Conservation (phyloP, 2,888 invertebrate genomes). For the Synanthedon tipuliformis region DNA sequence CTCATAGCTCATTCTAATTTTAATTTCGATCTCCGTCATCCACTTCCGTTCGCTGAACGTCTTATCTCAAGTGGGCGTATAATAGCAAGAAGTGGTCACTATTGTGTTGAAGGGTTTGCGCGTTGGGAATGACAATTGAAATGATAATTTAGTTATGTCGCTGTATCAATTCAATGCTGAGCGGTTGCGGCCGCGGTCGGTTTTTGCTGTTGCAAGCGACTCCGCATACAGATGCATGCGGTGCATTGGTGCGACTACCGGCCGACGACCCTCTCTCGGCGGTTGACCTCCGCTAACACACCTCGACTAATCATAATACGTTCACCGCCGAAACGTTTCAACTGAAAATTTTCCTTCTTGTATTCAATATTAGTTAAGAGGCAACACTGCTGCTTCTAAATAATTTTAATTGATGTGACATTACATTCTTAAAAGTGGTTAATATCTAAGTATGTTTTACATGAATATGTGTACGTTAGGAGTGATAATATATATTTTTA, state of each 20-base stretch:
- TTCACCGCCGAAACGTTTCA: neutral
- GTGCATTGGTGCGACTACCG: conserved; percentile 20
- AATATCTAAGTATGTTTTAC: no score
- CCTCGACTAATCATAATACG: neutral
- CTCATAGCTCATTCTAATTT: no score
- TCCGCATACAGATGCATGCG: conserved; percentile 40
- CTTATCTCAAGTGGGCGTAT: neutral
- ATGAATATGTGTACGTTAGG: no score
- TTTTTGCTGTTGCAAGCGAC: conserved; percentile 44
- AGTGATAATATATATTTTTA: no score
- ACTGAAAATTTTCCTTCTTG: neutral
- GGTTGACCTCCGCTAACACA: conserved; percentile 37
- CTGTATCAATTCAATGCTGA: conserved; percentile 27
- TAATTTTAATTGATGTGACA: no score
- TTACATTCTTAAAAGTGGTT: no score
- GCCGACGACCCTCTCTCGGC: conserved; percentile 51
- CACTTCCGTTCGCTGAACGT: no score
- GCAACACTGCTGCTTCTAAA: no score
- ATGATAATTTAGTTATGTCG: conserved; percentile 27
- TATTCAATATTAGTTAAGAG: no score
- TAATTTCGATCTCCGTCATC: no score
- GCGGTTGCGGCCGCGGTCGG: conserved; percentile 21
- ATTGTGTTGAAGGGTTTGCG: neutral
- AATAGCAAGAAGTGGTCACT: neutral
- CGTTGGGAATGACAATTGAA: conserved; percentile 12